Percentiles rank a stretch among this genome's conserved stretches.
phyloP scores from a whole-genome alignment of 2,888 invertebrate species.

The Eubasilissa splendida region DNA sequence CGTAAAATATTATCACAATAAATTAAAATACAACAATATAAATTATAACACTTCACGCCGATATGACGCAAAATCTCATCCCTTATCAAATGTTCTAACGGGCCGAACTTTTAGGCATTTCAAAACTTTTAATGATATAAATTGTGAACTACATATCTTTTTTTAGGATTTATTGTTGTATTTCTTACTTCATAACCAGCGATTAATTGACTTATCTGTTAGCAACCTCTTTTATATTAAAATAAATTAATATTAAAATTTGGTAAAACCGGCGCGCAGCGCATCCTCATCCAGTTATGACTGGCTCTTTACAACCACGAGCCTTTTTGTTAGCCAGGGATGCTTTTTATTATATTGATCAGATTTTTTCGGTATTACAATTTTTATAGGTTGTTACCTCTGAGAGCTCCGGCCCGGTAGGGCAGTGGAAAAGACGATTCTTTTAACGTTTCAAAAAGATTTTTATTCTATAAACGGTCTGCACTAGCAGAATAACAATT shows the following conservation, averaged over 20 bases:
- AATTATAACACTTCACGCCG: no score
- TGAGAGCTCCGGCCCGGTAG: slow-evolving; percentile 37
- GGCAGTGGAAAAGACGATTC: slow-evolving; percentile 31
- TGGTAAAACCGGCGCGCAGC: slow-evolving; percentile 18
- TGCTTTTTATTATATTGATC: slow-evolving; percentile 58
- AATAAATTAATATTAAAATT: neutral
- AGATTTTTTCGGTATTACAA: slow-evolving; percentile 57
- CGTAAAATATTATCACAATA: no score
- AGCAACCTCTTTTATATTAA: neutral
- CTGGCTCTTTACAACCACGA: slow-evolving; percentile 50
- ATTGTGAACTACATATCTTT: no score
- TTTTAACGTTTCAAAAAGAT: neutral
- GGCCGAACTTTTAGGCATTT: no score
- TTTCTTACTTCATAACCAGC: no score
- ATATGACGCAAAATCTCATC: no score
- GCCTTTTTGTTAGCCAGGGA: slow-evolving; percentile 53
- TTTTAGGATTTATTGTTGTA: no score
- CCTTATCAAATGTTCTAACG: no score
- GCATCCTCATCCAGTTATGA: slow-evolving; percentile 45
- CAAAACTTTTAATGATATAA: no score
- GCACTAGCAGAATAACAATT: neutral
- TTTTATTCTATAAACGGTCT: neutral
- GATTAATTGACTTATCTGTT: neutral
- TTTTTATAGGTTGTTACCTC: slow-evolving; percentile 54
- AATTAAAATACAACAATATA: no score